A percentile compares a stretch with the other conserved stretches of the same genome.
These are phyloP conservation scores for Pachymerium ferrugineum DNA, from an alignment of 2,888 invertebrate genomes.

Conservation along the genomic window DNA sequence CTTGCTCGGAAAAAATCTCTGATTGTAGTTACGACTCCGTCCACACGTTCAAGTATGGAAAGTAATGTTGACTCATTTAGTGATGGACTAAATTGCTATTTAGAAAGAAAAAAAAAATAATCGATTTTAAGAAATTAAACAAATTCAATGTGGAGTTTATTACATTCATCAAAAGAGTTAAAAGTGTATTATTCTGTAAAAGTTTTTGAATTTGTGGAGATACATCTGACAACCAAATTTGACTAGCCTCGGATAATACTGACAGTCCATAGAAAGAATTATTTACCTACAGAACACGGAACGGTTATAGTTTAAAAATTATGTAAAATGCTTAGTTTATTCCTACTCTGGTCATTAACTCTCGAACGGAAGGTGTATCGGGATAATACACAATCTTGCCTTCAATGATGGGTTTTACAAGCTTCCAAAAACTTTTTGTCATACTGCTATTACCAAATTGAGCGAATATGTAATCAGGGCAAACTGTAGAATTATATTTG, in stretches of 20 bases:
- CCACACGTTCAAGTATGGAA: too few relatives aligned
- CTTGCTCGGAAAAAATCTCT: too few relatives aligned
- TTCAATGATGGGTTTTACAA: background rate
- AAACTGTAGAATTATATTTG: background rate
- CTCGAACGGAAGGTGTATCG: background rate
- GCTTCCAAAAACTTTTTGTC: background rate
- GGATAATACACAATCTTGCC: slow-evolving; percentile 28
- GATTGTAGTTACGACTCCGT: too few relatives aligned
- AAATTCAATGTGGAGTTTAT: background rate
- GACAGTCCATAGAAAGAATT: background rate
- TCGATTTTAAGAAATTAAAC: background rate
- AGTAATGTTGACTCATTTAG: too few relatives aligned
- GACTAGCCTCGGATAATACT: background rate
- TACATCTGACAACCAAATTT: background rate
- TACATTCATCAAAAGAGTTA: background rate
- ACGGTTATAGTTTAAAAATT: background rate
- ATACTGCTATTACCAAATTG: background rate
- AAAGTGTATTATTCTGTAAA: background rate
- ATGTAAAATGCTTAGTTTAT: background rate
- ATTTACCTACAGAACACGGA: background rate
- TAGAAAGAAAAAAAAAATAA: background rate
- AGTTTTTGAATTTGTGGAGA: background rate
- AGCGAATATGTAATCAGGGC: background rate
- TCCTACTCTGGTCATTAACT: background rate
- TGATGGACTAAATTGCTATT: too few relatives aligned